A percentile compares a stretch with the other conserved stretches of the same genome.
Evolutionary conservation across 1,140 invertebrate species (phyloP).

Genomic region (Panagrolaimus sp.): DNA sequence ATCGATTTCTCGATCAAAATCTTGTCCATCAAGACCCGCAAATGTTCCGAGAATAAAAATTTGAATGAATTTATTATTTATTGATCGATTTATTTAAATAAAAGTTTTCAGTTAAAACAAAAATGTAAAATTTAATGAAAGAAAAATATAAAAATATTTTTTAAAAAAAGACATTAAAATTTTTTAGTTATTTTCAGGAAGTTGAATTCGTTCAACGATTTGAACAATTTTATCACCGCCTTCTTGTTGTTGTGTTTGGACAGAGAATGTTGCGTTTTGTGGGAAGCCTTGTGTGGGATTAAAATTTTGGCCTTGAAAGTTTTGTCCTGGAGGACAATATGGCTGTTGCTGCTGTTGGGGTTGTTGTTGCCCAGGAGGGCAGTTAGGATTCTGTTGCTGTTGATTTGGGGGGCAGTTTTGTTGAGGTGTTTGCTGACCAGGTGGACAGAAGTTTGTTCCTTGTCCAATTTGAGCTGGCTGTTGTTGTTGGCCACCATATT

Average conservation of each 20-base stretch:
- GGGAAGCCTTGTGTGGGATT: background rate
- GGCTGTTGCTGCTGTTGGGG: too few species aligned
- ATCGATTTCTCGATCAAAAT: background rate
- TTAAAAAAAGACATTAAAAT: too few species aligned
- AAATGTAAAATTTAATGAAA: too few species aligned
- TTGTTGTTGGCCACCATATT: background rate
- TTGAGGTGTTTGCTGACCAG: background rate
- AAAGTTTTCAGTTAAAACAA: too few species aligned
- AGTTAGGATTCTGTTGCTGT: background rate
- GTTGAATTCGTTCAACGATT: too few species aligned
- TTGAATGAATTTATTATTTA: too few species aligned
- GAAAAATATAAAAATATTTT: too few species aligned
- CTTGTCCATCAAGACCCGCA: background rate
- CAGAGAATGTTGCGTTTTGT: background rate
- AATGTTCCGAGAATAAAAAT: slow-evolving; percentile 20
- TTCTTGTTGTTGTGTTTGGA: background rate
- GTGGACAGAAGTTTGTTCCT: too few species aligned
- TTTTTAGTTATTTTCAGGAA: too few species aligned
- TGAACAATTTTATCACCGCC: background rate
- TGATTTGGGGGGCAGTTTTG: background rate
- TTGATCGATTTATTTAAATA: too few species aligned
- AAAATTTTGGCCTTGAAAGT: background rate
- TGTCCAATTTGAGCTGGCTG: too few species aligned
- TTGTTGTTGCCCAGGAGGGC: background rate
- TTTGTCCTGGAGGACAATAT: slow-evolving; percentile 1